Evolutionary conservation across 2,888 invertebrate genomes (phyloP).

Genomic region (Harmothoe impar): DNA sequence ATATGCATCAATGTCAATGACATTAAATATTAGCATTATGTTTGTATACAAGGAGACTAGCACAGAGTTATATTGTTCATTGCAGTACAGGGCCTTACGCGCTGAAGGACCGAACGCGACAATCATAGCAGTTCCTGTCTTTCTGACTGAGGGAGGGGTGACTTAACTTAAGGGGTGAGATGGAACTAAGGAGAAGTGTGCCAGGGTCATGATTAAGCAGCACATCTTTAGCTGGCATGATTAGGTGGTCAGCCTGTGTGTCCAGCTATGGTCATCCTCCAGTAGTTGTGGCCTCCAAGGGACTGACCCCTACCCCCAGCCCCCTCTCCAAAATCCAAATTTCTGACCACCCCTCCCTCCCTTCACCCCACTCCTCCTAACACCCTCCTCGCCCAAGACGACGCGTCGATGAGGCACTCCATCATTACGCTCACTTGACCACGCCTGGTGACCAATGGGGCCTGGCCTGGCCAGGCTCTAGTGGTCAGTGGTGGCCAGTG

Average conservation of each 20-base stretch:
- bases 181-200: too few relatives aligned
- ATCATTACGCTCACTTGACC: conserved; percentile 29
- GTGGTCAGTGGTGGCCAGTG: conserved; percentile 2
- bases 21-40: too few relatives aligned
- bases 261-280: background rate
- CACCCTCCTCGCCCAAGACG: background rate
- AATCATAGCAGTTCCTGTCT: too few relatives aligned
- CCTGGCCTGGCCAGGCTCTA: background rate
- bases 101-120: too few relatives aligned
- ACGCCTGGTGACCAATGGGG: conserved; percentile 1
- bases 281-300: background rate
- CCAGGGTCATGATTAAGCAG: background rate
- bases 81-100: too few relatives aligned
- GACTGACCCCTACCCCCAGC: background rate
- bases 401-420: background rate
- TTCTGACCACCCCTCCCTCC: background rate
- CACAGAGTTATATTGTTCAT: too few relatives aligned
- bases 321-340: background rate
- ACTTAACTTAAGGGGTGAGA: too few relatives aligned
- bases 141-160: too few relatives aligned
- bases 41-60: too few relatives aligned
- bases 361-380: background rate
- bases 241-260: background rate
- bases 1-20: too few relatives aligned
- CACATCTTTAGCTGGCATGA: conserved; percentile 10